A percentile compares a stretch with the other conserved stretches of the same genome.
phyloP scores from a whole-genome alignment of 1,140 invertebrate species.

The Caerostris extrusa region DNA sequence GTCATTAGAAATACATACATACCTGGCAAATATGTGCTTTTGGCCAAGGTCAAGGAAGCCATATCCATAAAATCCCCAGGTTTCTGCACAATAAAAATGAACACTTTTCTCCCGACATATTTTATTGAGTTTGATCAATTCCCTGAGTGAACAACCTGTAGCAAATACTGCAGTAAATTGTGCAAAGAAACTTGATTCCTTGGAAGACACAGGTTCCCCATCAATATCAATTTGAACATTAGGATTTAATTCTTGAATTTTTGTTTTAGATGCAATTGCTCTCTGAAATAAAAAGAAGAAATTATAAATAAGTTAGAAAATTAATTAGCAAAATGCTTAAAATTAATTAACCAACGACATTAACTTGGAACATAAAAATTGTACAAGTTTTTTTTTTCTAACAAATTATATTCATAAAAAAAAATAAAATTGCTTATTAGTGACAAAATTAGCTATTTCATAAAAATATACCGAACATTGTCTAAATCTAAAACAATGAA shows the following conservation, averaged over 20 bases:
- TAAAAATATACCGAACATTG: too few relatives aligned
- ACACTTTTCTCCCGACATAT: slow-evolving; percentile 89
- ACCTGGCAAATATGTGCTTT: slow-evolving; percentile 92
- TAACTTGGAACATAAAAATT: not conserved
- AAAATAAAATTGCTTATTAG: too few relatives aligned
- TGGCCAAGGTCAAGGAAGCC: slow-evolving; percentile 94
- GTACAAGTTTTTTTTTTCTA: too few relatives aligned
- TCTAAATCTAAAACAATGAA: too few relatives aligned
- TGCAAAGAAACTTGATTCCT: slow-evolving; percentile 86
- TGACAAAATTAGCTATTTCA: too few relatives aligned
- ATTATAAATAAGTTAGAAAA: too few relatives aligned
- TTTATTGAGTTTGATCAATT: slow-evolving; percentile 89
- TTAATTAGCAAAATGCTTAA: not conserved
- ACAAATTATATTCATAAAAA: too few relatives aligned
- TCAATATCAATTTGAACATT: slow-evolving; percentile 93
- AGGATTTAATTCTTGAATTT: slow-evolving; percentile 93
- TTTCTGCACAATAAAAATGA: slow-evolving; percentile 94
- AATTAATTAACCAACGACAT: not conserved
- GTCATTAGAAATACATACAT: too few relatives aligned
- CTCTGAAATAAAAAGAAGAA: slow-evolving; percentile 86
- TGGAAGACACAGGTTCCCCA: slow-evolving; percentile 84
- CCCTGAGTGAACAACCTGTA: slow-evolving; percentile 87
- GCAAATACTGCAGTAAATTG: slow-evolving; percentile 88
- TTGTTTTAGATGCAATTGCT: slow-evolving; percentile 89
- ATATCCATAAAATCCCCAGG: slow-evolving; percentile 96